Base-by-base conservation (phyloP, 2,888 invertebrate genomes). In the Tipula vernalis region DNA sequence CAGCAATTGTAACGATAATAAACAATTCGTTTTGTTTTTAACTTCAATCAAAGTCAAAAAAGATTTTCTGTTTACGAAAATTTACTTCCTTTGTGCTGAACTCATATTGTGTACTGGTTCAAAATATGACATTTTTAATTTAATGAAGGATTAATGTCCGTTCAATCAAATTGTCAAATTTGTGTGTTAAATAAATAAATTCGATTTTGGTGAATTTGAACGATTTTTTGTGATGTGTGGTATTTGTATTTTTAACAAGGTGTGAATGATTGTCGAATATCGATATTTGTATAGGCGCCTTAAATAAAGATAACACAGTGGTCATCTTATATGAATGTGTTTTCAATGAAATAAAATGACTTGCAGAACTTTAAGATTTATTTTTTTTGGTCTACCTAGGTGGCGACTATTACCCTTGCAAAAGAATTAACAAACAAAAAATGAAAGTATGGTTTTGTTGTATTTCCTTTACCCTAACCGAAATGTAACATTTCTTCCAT, bases 61-160 rank as follows among this genome's bases (percentile, higher is more conserved):
- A 71, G 71, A 71, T 71, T 71, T 71, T 71, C 28, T 4, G 28
- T 51, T 51, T 51, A 15, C 12, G 15, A 28, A 71, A 71, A 28
- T 71, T 28, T 71, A 3, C 10, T 71, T 71, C 28, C 12, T 28
- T 71, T 28, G 0, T 71, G 71, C 39, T 39, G 39, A 6, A 6
- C 39, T 5, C 39, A 6, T 39, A 39, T 5, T 71, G 28, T 71
- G 28, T 57, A 18, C 57, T 57, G 28, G 71, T 71, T 71, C 71
- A 71, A 71, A 71, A 71, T 71, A 71, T 71, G 71, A 71, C 71
- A 71, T 28, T 12, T 28, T 71, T 71, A 10, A 71, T 28, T 71
- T 71, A 71, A 71, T 71, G 71, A 71, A 71, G 71, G 71, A 71
- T 71, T 71, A 71, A 71, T 71, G 71, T 71, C 71, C 71, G 71